These are phyloP conservation scores for Diadema setosum DNA, from an alignment of 35 echinoderm and acorn worm genomes.

Conservation along the genomic window DNA sequence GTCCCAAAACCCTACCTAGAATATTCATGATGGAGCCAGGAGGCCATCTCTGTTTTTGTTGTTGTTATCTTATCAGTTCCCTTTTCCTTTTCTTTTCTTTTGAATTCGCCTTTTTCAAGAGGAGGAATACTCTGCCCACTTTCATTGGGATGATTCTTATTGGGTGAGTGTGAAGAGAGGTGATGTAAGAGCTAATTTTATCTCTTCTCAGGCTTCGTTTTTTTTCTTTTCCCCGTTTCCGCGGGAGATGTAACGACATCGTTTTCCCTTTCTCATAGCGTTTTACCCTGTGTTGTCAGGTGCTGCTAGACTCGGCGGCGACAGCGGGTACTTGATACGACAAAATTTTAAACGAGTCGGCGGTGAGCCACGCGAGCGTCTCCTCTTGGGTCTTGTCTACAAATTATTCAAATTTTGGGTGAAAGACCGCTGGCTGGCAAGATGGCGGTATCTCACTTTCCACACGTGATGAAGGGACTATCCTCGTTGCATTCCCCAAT, in stretches of 20 bases:
- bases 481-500: background rate
- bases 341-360: background rate
- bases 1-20: background rate
- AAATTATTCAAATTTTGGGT: conserved; percentile 26
- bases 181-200: conserved; percentile 8
- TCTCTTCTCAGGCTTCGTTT: too few relatives aligned
- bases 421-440: background rate
- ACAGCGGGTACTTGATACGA: background rate
- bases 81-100: too few relatives aligned
- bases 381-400: background rate
- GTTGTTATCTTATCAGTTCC: too few relatives aligned
- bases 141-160: too few relatives aligned
- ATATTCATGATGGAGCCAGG: background rate
- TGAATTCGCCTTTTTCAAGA: too few relatives aligned
- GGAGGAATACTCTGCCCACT: too few relatives aligned
- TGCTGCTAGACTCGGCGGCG: background rate
- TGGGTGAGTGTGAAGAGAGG: background rate
- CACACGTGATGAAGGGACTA: background rate
- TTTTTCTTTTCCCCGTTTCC: too few relatives aligned
- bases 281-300: background rate
- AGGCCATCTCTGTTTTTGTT: too few relatives aligned
- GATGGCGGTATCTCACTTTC: background rate
- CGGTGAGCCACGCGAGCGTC: background rate
- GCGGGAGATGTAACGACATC: background rate
- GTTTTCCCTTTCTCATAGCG: background rate